These are phyloP conservation scores for Saccostrea cuccullata DNA, from an alignment of 1,140 invertebrate genomes.

Conservation along the genomic window DNA sequence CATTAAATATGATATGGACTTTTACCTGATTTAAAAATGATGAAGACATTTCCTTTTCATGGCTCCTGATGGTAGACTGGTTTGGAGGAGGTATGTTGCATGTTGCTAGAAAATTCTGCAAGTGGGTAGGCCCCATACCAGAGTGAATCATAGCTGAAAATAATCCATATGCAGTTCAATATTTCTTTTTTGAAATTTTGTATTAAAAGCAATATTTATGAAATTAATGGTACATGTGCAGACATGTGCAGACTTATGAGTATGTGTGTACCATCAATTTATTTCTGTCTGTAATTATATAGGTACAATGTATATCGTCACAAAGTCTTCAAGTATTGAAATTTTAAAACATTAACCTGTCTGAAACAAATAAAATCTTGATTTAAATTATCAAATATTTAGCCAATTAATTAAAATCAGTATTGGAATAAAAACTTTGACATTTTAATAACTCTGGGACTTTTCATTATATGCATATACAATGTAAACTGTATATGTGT, in stretches of 20 bases:
- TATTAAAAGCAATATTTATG: not conserved
- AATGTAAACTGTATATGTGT: no score
- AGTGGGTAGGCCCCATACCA: constrained; percentile 31
- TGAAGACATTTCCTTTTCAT: not conserved
- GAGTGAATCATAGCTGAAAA: constrained; percentile 25
- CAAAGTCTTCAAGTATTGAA: no score
- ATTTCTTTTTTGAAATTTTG: not conserved
- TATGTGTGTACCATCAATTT: not conserved
- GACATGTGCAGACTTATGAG: not conserved
- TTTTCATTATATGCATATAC: no score
- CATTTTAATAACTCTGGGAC: no score
- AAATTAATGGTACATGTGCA: not conserved
- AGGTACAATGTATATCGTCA: no score
- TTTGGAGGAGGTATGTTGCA: constrained; percentile 41
- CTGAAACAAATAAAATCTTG: no score
- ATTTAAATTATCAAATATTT: no score
- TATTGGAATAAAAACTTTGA: no score
- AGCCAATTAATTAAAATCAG: no score
- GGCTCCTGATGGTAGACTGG: not conserved
- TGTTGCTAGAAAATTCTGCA: constrained; percentile 32
- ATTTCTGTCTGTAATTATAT: no score
- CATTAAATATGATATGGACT: no score
- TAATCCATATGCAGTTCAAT: not conserved
- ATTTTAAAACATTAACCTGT: no score
- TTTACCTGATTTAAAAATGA: not conserved